These are phyloP conservation scores for Cetoscarus ocellatus DNA, from an alignment of 2,797 vertebrate genomes.

Conservation along the genomic window DNA sequence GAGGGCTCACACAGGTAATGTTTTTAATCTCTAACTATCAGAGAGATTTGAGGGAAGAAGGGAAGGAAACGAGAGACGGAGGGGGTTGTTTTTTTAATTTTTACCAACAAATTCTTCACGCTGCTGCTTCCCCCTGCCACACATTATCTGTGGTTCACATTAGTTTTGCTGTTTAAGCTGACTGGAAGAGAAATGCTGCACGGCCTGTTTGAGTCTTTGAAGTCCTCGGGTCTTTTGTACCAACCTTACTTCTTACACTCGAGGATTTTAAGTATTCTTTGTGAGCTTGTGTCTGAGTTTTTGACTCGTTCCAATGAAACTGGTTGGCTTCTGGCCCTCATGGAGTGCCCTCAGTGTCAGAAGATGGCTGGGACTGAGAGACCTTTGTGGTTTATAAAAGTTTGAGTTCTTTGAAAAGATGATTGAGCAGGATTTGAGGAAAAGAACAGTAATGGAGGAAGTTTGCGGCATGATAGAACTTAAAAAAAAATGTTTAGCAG, in stretches of 20 bases:
- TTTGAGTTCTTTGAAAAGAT: slow-evolving; percentile 42
- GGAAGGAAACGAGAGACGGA: neutral
- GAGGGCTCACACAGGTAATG: slow-evolving; percentile 50
- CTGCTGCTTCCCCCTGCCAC: too few relatives aligned
- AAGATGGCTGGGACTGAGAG: neutral
- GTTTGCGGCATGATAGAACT: slow-evolving; percentile 25
- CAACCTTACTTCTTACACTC: neutral
- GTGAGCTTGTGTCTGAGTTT: slow-evolving; percentile 20
- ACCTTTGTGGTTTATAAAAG: neutral
- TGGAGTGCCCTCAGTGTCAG: slow-evolving; percentile 4
- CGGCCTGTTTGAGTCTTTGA: slow-evolving; percentile 20
- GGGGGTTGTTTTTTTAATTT: too few relatives aligned
- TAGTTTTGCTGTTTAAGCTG: neutral
- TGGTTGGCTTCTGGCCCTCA: slow-evolving; percentile 3
- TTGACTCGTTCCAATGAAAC: slow-evolving; percentile 14
- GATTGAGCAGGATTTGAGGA: neutral
- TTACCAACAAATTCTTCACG: too few relatives aligned
- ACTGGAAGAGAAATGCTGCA: slow-evolving; percentile 28
- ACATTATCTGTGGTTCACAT: neutral
- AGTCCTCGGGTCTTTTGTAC: neutral
- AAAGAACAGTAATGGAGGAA: neutral
- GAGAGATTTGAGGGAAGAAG: neutral
- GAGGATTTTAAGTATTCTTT: neutral
- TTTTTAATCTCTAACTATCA: slow-evolving; percentile 18
- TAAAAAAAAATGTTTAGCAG: neutral